Evolutionary conservation across 2,797 vertebrate species (phyloP), one percentile per base, ranked within the genome.

Genomic region (Megaceryle alcyon): DNA sequence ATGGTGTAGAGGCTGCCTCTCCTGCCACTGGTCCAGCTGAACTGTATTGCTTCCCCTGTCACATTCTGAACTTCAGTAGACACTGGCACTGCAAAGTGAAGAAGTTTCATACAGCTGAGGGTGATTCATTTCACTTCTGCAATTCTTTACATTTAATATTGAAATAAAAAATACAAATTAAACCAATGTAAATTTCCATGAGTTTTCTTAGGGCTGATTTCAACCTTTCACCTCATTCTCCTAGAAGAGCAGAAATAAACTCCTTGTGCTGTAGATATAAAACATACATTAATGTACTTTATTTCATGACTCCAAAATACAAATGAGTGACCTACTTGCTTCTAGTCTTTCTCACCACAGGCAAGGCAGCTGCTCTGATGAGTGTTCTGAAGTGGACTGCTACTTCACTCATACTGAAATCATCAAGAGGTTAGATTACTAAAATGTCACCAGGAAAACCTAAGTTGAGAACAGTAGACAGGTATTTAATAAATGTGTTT

Each of bases 21-120:
- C 16, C 46, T 53, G 76, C 46, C 78, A 44, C 57, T 22, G 0
- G 39, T 88, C 96, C 96, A 97, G 29, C 12, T 92, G 79, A 97
- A 37, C 2, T 76, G 41, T 84, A 97, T 97, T 76, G 35, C 28
- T 17, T 94, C 41, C 18, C 2, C 76, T 10, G 90, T 88, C 77
- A 96, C 86, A 0, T 70, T 75, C 60, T 94, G 49, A 60, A 97
- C 77, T 31, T 65, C 0, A 1, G 97, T 6, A 19, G 88, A 89
- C 53, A 92, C 29, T 39, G 82, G 25, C 48, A 39, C 96, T 97
- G 86, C 16, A 94, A 94, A 91, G 8, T 29, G 65, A 75, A 68
- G 81, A 61, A 21, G 37, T 61, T 66, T 77, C 15, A 37, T 49
- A 11, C 14, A 72, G 49, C 4, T 73, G 19, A 70, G 35, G 16